Base-by-base conservation (phyloP, 1,140 invertebrate genomes). In the Plectrocnemia conspersa region DNA sequence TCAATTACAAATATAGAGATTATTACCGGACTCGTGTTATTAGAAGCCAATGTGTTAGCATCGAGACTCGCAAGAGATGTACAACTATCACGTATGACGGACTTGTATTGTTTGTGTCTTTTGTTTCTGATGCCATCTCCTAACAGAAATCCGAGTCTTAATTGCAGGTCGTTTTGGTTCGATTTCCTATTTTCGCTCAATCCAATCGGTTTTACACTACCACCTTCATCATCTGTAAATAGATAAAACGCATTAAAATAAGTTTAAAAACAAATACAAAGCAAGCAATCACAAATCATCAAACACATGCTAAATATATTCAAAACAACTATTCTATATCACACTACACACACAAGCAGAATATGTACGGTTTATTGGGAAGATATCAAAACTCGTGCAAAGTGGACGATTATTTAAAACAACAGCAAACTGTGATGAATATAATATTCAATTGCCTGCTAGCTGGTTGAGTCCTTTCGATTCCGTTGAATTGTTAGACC, bases 11-110 rank as follows among this genome's bases (percentile, higher is more conserved):
- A n/a, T n/a, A 29, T 29, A 27, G 32, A 15, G 55, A 61, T n/a
- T n/a, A 67, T 68, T 53, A 89, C 83, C 15, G 91, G 89, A 69
- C 89, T 92, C 3, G 88, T 90, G 60, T 91, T 91, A 36, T 83
- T 84, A 1, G 89, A 88, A 3, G 82, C 80, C 23, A 79, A 66
- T 1, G 78, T 76, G 23, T 85, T 82, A 1, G 83, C 81, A 45
- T 91, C 88, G 42, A 86, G 82, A 44, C 86, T 89, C 1, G 83
- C 85, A 13, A 91, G 65, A 1, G 88, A 91, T 50, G 75, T 65
- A 61, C 72, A 71, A 65, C 73, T 70, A 58, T 76, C 68, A 59
- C 72, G 58, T 60, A 69, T 69, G 38, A 66, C 61, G 52, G 67
- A 56, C 63, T 74, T 75, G 62, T 70, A 73, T 24, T 61, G 59